These are phyloP conservation scores for Labeo calbasu DNA, from an alignment of 2,797 vertebrate genomes.

Conservation along the genomic window DNA sequence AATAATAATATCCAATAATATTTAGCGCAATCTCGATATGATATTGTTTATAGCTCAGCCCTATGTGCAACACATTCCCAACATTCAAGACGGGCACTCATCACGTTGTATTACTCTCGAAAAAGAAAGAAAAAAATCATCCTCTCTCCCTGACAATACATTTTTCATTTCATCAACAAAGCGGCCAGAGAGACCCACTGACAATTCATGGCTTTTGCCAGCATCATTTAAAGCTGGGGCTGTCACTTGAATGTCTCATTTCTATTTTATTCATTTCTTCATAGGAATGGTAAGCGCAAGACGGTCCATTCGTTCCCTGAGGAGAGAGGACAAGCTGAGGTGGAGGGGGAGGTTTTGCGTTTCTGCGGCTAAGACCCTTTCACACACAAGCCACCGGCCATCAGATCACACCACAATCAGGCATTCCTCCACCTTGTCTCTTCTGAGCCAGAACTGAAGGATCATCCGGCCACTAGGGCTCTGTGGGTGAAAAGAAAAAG, in stretches of 20 bases:
- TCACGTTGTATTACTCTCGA: slow-evolving; percentile 12
- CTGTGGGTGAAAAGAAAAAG: slow-evolving; percentile 36
- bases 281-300: slow-evolving; percentile 78
- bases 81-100: slow-evolving; percentile 20
- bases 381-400: slow-evolving; percentile 73
- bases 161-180: slow-evolving; percentile 59
- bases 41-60: not conserved
- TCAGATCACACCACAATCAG: slow-evolving; percentile 74
- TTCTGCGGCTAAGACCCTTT: slow-evolving; percentile 56
- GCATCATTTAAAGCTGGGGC: slow-evolving; percentile 79
- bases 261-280: slow-evolving; percentile 79
- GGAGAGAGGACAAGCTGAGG: slow-evolving; percentile 48
- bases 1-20: not conserved
- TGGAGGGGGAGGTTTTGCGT: not conserved
- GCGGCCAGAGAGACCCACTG: slow-evolving; percentile 69
- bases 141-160: slow-evolving; percentile 36
- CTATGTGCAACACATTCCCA: not conserved
- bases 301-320: slow-evolving; percentile 70
- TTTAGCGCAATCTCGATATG: too few relatives aligned
- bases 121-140: not conserved
- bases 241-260: slow-evolving; percentile 81
- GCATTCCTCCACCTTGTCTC: slow-evolving; percentile 74
- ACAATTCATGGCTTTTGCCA: slow-evolving; percentile 76
- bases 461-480: slow-evolving; percentile 55
- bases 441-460: slow-evolving; percentile 65